Evolutionary conservation across 1,140 invertebrate genomes (phyloP).

Genomic region (Limonius californicus): DNA sequence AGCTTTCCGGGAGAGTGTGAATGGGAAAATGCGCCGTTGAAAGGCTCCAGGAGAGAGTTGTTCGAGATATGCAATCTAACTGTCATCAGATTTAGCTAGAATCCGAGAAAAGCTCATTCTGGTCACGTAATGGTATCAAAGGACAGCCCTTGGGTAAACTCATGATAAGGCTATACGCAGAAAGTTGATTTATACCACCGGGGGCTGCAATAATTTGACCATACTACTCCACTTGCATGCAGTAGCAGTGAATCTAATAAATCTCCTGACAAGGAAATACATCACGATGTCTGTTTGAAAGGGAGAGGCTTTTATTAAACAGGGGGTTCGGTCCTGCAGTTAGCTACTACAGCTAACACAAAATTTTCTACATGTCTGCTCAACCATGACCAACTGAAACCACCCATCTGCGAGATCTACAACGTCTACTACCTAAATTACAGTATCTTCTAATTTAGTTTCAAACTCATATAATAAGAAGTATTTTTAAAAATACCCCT

Average conservation of each 20-base stretch:
- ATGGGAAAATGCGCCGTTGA: not conserved
- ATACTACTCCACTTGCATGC: not conserved
- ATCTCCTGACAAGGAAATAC: not conserved
- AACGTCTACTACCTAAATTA: too few relatives aligned
- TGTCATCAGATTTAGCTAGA: not conserved
- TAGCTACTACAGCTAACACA: not conserved
- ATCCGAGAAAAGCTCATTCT: not conserved
- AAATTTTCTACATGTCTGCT: not conserved
- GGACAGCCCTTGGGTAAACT: not conserved
- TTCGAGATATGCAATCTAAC: too few relatives aligned
- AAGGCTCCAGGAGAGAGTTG: too few relatives aligned
- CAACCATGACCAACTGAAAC: too few relatives aligned
- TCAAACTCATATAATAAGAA: too few relatives aligned
- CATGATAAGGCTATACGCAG: not conserved
- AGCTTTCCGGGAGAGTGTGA: not conserved
- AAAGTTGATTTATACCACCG: not conserved
- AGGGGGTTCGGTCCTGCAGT: not conserved
- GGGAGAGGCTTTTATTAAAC: constrained; percentile 1
- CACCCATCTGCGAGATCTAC: too few relatives aligned
- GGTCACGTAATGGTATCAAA: not conserved
- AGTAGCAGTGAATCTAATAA: not conserved
- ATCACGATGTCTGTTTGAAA: not conserved
- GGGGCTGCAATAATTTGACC: constrained; percentile 1
- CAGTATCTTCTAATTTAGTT: too few relatives aligned
- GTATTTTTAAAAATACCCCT: too few relatives aligned